Evolutionary conservation across 2,113 vertebrate species (phyloP).

Genomic region (Cephalopholis sonnerati): DNA sequence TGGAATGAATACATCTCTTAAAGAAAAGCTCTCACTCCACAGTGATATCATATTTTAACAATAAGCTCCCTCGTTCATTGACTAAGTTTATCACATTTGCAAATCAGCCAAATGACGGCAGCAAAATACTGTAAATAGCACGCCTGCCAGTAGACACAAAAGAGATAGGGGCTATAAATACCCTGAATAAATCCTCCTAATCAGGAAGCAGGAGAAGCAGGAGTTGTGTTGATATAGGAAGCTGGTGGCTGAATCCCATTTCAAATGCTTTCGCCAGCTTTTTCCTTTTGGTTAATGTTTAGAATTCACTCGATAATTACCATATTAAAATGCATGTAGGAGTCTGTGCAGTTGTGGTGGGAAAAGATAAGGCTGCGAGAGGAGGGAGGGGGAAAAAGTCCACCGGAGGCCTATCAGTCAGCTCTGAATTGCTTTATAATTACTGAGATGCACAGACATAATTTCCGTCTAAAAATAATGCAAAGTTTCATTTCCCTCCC

Average conservation of each 20-base stretch:
- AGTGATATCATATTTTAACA: constrained; percentile 40
- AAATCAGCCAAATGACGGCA: constrained; percentile 65
- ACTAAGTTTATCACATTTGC: constrained; percentile 51
- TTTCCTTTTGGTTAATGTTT: constrained; percentile 72
- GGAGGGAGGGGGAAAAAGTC: constrained; percentile 38
- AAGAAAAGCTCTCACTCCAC: constrained; percentile 27
- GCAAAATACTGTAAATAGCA: constrained; percentile 69
- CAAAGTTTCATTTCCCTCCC: constrained; percentile 68
- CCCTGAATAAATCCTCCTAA: constrained; percentile 73
- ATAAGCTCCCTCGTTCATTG: constrained; percentile 36
- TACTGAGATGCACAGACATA: constrained; percentile 75
- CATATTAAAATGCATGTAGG: constrained; percentile 79
- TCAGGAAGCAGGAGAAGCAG: constrained; percentile 56
- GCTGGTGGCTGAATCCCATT: constrained; percentile 73
- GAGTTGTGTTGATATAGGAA: constrained; percentile 61
- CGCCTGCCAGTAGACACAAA: constrained; percentile 64
- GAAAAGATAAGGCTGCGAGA: constrained; percentile 74
- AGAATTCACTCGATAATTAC: constrained; percentile 77
- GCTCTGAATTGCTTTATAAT: constrained; percentile 80
- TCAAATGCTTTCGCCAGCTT: constrained; percentile 71
- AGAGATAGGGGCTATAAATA: constrained; percentile 70
- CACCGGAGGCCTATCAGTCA: constrained; percentile 79
- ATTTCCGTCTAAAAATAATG: constrained; percentile 81
- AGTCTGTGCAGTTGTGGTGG: constrained; percentile 74
- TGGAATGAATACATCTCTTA: neutral